Conservation (phyloP, 2,113 vertebrate species). For the Tupaia tana region DNA sequence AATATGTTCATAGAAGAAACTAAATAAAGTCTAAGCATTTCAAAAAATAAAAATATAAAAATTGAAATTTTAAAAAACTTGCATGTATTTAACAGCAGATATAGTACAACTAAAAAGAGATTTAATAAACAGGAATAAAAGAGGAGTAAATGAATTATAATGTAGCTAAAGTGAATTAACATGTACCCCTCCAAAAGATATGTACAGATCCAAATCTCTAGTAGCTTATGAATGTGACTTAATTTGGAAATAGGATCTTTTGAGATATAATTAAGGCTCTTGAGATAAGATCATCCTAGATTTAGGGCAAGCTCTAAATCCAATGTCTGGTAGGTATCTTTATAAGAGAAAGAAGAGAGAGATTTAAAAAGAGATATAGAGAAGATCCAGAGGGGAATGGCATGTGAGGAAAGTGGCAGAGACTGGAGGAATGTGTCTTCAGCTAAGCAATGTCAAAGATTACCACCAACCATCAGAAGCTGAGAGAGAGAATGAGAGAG, state of each 20-base stretch:
- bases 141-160: not conserved
- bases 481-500: not conserved
- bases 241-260: conserved; percentile 2
- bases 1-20: not conserved
- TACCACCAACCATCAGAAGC: not conserved
- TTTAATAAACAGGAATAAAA: not conserved
- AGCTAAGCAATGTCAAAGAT: not conserved
- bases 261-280: not conserved
- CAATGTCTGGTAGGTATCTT: not conserved
- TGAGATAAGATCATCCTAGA: not conserved
- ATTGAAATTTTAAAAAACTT: not conserved
- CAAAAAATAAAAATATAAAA: not conserved
- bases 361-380: not conserved
- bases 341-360: not conserved
- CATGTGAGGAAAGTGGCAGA: not conserved
- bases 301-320: not conserved
- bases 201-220: not conserved
- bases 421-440: not conserved
- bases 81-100: not conserved
- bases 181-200: not conserved
- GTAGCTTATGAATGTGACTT: not conserved
- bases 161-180: not conserved
- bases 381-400: not conserved
- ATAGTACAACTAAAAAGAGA: not conserved
- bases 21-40: not conserved